Percentiles rank a stretch among this genome's conserved stretches.
These are phyloP conservation scores for Nephrocerus scutellatus DNA, from an alignment of 2,888 invertebrate species.

Conservation along the genomic window DNA sequence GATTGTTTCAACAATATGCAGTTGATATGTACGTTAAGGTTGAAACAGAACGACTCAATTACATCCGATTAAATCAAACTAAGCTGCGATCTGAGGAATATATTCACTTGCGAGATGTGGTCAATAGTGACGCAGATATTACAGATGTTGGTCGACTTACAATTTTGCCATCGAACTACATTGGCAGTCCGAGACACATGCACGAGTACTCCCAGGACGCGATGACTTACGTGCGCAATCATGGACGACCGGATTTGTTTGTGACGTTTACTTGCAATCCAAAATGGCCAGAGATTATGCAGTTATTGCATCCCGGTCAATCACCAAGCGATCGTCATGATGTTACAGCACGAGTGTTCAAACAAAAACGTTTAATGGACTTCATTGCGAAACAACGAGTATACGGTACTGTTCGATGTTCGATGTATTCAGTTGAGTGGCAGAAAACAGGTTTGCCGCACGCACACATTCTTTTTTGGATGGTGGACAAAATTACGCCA, in stretches of 20 bases:
- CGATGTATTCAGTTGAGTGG: too few species aligned
- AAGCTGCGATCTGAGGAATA: too few species aligned
- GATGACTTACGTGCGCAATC: too few species aligned
- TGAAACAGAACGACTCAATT: conserved; percentile 3
- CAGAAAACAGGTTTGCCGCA: too few species aligned
- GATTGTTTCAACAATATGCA: conserved; percentile 7
- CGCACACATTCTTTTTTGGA: too few species aligned
- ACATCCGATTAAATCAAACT: not conserved
- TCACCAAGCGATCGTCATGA: conserved; percentile 10
- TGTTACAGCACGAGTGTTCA: conserved; percentile 17
- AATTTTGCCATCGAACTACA: conserved; percentile 7
- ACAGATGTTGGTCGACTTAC: conserved; percentile 11
- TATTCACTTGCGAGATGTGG: too few species aligned
- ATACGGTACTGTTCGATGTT: too few species aligned
- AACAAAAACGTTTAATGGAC: too few species aligned
- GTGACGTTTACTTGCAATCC: conserved; percentile 7
- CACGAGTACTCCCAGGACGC: conserved; percentile 4
- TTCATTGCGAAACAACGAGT: too few species aligned
- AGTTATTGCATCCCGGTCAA: conserved; percentile 14
- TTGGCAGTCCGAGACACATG: conserved; percentile 3
- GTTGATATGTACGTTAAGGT: conserved; percentile 13
- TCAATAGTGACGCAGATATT: not conserved
- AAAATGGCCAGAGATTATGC: conserved; percentile 7
- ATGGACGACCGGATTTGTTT: conserved; percentile 1
- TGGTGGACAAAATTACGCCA: too few species aligned